Base-by-base conservation (phyloP, 2,797 vertebrate species). In the Chelonia mydas region DNA sequence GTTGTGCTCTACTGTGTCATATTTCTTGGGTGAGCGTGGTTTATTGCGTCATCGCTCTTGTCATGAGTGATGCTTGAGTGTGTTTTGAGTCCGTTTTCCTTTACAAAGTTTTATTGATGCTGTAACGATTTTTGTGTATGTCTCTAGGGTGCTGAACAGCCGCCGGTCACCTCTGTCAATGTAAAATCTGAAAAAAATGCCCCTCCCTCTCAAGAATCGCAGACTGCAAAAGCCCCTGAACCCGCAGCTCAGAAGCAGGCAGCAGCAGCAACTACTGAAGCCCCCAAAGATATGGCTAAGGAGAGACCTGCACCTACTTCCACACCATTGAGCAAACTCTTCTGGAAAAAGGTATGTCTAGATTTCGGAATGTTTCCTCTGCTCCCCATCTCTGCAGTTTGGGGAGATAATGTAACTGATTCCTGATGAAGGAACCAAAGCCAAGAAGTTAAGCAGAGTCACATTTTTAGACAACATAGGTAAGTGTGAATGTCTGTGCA, bases 301-400 rank as follows among this genome's bases (percentile, higher is more conserved):
- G 98, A 98, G 74, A 98, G 96, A 87, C 72, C 95, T 2, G 94
- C 96, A 3, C 96, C 98, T 27, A 54, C 98, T 5, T 95, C 98
- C 1, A 90, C 92, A 77, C 97, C 98, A 1, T 96, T 98, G 50
- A 97, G 98, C 91, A 98, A 98, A 81, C 97, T 98, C 77, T 98
- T 98, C 50, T 98, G 98, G 98, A 98, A 98, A 95, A 98, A 98
- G 98, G 98, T 98, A 93, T 6, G 95, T 83, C 50, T 12, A 86
- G 13, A 0, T 33, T 28, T 81, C 0, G 0, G 57, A 86, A 77
- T 21, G 28, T 17, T 50, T 45, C 13, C 3, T 59, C 53, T 55
- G 12, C 0, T 41, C 19, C 8, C 5, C 53, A 25, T 5, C 27
- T 33, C 33, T 84, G 41, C 33, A 51, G 68, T n/a, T 37, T 3